A percentile compares a stretch with the other conserved stretches of the same genome.
Conservation (phyloP, 2,113 vertebrate species). For the Lepus europaeus region DNA sequence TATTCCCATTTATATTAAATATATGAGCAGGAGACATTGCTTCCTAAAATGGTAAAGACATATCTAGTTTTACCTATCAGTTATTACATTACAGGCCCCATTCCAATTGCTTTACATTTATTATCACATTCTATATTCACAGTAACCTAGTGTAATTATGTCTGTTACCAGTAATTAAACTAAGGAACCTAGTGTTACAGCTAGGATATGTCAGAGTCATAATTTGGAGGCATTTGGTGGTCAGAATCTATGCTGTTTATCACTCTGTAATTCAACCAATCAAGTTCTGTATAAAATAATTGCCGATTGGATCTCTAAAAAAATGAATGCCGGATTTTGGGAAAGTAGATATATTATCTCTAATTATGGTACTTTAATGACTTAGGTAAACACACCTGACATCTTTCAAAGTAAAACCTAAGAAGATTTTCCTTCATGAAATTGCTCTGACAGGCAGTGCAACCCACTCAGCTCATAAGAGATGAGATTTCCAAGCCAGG, state of each 20-base stretch:
- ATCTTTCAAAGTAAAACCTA: conserved; percentile 49
- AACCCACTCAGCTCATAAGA: neutral
- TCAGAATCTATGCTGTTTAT: neutral
- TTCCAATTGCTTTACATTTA: neutral
- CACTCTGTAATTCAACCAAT: neutral
- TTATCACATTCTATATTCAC: neutral
- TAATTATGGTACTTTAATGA: conserved; percentile 30
- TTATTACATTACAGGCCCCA: neutral
- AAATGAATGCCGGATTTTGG: conserved; percentile 10
- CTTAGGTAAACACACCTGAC: neutral
- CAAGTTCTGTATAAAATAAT: neutral
- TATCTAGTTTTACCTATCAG: neutral
- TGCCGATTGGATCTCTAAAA: neutral
- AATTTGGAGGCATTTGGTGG: neutral
- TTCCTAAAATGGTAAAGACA: conserved; percentile 11
- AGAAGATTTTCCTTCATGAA: conserved; percentile 35
- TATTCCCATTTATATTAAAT: neutral
- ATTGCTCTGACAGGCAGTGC: neutral
- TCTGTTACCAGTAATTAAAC: conserved; percentile 8
- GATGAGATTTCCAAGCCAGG: neutral
- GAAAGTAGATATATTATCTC: neutral
- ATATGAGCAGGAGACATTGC: neutral
- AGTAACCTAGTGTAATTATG: neutral
- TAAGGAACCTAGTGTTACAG: neutral
- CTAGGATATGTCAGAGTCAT: neutral